These are phyloP conservation scores for fruit fly (Drosophila melanogaster) DNA, from an alignment of 1,140 invertebrate species.

Conservation along the genomic window DNA sequence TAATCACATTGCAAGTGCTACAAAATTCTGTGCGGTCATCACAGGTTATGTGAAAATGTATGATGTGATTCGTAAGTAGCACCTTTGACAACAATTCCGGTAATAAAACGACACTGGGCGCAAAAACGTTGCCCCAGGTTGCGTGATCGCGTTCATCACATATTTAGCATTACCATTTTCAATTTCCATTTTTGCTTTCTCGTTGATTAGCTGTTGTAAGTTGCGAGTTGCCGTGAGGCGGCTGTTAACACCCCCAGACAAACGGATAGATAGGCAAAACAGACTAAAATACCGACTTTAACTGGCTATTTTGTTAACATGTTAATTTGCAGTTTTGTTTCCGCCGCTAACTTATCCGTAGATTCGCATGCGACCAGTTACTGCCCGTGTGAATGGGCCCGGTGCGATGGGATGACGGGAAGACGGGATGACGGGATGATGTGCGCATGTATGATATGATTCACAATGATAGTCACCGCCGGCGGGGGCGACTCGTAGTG, in stretches of 20 bases:
- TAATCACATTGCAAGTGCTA: background rate
- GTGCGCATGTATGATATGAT: slow-evolving; percentile 58
- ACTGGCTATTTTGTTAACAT: slow-evolving; percentile 75
- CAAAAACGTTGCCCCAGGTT: slow-evolving; percentile 38
- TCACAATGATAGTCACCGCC: slow-evolving; percentile 43
- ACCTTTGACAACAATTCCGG: slow-evolving; percentile 65
- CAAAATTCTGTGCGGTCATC: background rate
- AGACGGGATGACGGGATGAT: slow-evolving; percentile 13
- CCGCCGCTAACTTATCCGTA: slow-evolving; percentile 37
- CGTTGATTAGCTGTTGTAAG: slow-evolving; percentile 22
- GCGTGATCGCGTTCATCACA: slow-evolving; percentile 40
- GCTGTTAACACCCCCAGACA: slow-evolving; percentile 37
- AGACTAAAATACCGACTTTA: slow-evolving; percentile 21
- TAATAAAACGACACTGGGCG: slow-evolving; percentile 55
- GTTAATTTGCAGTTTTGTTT: slow-evolving; percentile 74
- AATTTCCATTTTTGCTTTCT: slow-evolving; percentile 10
- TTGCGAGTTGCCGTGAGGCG: slow-evolving; percentile 30
- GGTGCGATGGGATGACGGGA: background rate
- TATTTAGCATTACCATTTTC: too few species aligned
- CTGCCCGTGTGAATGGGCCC: slow-evolving; percentile 7
- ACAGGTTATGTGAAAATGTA: background rate
- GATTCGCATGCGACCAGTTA: slow-evolving; percentile 49
- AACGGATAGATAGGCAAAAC: slow-evolving; percentile 8
- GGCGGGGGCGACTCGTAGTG: slow-evolving; percentile 18
- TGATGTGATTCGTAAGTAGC: slow-evolving; percentile 27